Percentiles rank a stretch among this genome's conserved stretches.
Conservation (phyloP, 2,888 invertebrate genomes). For the Seira musarum region DNA sequence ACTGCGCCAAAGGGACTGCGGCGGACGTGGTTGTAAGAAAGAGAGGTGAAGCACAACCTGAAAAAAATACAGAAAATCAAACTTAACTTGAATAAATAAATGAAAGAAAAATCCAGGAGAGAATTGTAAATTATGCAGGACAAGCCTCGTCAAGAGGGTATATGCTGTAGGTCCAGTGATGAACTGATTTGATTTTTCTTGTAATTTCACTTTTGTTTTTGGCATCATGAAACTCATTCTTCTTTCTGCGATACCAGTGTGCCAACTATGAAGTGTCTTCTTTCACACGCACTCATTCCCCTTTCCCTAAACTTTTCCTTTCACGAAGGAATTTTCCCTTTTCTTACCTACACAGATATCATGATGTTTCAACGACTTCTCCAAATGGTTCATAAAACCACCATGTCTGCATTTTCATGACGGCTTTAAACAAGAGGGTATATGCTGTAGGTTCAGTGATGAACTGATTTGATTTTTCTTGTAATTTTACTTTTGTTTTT, state of each 20-base stretch:
- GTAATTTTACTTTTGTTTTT: no score
- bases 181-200: neutral
- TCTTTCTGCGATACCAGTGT: neutral
- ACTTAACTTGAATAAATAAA: neutral
- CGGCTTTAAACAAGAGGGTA: constrained; percentile 9
- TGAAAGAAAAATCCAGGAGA: neutral
- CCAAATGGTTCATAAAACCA: constrained; percentile 44
- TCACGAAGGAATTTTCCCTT: neutral
- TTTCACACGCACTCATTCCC: neutral
- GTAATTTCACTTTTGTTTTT: no score
- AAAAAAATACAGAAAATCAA: constrained; percentile 18
- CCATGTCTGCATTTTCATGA: constrained; percentile 39
- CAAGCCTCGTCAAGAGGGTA: neutral
- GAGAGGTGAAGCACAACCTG: constrained; percentile 23
- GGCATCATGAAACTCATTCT: neutral
- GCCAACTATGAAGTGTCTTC: neutral
- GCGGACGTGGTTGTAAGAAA: constrained; percentile 33
- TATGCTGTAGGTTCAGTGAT: neutral
- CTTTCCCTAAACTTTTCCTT: neutral
- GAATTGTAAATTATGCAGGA: constrained; percentile 7
- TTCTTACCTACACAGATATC: neutral
- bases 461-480: neutral
- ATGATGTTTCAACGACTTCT: neutral
- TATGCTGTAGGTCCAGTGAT: neutral
- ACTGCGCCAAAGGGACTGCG: constrained; percentile 50